Evolutionary conservation across 2,113 vertebrate species (phyloP), one percentile per base, ranked within the genome.

Genomic region (Tragelaphus buxtoni): DNA sequence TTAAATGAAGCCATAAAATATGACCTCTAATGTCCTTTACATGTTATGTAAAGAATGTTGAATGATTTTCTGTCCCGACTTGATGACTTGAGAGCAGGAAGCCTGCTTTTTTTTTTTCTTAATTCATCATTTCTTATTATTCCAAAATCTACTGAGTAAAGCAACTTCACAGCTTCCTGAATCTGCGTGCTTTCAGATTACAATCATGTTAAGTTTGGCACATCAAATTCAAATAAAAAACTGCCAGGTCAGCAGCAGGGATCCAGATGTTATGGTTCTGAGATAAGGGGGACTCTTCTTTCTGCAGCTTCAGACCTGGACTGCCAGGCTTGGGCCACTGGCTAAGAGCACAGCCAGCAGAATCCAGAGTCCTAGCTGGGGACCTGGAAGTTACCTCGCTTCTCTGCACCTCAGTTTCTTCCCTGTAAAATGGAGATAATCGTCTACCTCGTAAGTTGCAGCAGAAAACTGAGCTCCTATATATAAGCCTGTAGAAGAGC

Each of bases 91-190:
- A 45, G 90, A 95, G 65, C 42, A 93, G 39, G 69, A 97, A 97
- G 79, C 74, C 42, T 95, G 60, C 82, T 65, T 42, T 60, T 81
- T 56, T 55, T 45, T 20, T 39, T 69, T 22, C 0, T 32, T 16
- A 1, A 55, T 60, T 83, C 87, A 74, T 83, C 82, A 28, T 51
- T 56, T 86, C 93, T 94, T 76, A 82, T 45, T 17, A 49, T 60
- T 97, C 91, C 83, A 89, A 35, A 96, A 95, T 76, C 65, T 35
- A 92, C 84, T 22, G 47, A 81, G 60, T 69, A 49, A 77, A 91
- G 89, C 77, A 94, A 51, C 74, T 94, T 96, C 88, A 94, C 79
- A 61, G 96, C 96, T 97, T 96, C 95, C 92, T 93, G 96, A 94
- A 93, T 79, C 80, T 18, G 87, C 84, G 7, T 94, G 97, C 94